Evolutionary conservation across 37 sponge, comb jelly and placozoan genomes (phyloP).

Genomic region (Beroe ovata): DNA sequence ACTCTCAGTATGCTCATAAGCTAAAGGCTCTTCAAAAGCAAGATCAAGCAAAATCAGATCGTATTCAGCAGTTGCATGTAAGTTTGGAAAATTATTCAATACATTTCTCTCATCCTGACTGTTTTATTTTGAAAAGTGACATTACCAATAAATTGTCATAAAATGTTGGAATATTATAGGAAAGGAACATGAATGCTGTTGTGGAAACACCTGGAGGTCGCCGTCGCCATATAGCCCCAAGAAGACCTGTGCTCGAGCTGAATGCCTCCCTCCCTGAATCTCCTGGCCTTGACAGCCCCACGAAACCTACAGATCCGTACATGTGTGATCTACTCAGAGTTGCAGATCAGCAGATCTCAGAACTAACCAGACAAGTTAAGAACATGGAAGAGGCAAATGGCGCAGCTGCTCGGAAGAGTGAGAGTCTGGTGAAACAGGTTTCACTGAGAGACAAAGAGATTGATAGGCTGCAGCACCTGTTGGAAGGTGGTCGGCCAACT

Average conservation of each 20-base stretch:
- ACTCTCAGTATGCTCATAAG: conserved; percentile 89
- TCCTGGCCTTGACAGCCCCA: conserved; percentile 26
- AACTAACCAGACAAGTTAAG: conserved; percentile 72
- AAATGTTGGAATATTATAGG: conserved; percentile 70
- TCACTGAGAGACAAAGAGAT: conserved; percentile 90
- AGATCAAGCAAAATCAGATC: conserved; percentile 75
- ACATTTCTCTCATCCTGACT: no score
- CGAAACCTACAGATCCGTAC: conserved; percentile 83
- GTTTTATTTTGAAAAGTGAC: neutral
- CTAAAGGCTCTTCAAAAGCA: conserved; percentile 81
- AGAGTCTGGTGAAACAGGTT: conserved; percentile 76
- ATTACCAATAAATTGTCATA: no score
- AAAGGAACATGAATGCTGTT: conserved; percentile 94
- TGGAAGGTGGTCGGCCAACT: conserved; percentile 91
- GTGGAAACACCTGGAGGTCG: conserved; percentile 96
- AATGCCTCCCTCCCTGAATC: conserved; percentile 77
- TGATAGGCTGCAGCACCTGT: conserved; percentile 79
- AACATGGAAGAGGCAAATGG: conserved; percentile 71
- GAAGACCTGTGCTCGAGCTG: conserved; percentile 95
- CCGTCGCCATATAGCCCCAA: conserved; percentile 82
- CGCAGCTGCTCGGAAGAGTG: conserved; percentile 68
- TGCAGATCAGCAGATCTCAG: conserved; percentile 83
- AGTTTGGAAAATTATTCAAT: no score
- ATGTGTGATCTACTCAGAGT: conserved; percentile 86
- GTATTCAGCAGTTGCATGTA: conserved; percentile 78